Conservation (phyloP, 2,113 vertebrate genomes). For the Theristicus caerulescens region DNA sequence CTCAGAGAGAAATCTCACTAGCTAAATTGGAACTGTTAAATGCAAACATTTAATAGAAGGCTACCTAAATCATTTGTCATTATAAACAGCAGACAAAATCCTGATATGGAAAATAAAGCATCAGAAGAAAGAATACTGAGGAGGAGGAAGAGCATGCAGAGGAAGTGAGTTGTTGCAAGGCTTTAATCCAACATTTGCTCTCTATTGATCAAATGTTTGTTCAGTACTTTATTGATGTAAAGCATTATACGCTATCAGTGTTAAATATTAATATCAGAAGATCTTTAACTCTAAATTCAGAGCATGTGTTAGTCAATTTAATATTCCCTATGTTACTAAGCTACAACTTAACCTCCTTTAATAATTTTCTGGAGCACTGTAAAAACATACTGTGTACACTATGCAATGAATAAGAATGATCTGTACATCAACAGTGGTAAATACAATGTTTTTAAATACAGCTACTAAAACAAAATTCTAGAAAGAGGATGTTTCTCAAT, state of each 20-base stretch:
- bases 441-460: neutral
- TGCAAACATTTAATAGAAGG: neutral
- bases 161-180: neutral
- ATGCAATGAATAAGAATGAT: neutral
- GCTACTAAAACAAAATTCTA: neutral
- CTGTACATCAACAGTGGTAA: neutral
- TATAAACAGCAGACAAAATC: neutral
- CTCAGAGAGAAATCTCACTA: neutral
- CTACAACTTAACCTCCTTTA: neutral
- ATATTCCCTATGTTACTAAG: neutral
- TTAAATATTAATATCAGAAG: conserved; percentile 36
- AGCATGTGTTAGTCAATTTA: neutral
- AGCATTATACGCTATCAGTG: neutral
- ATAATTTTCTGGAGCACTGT: neutral
- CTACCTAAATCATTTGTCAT: neutral
- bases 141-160: neutral
- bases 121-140: neutral
- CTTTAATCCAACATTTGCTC: neutral
- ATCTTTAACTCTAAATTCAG: neutral
- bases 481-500: neutral
- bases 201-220: conserved; percentile 2
- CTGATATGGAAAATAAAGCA: neutral
- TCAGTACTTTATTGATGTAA: neutral
- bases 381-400: neutral
- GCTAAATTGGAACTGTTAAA: neutral